Evolutionary conservation across 2,888 invertebrate genomes (phyloP).

Genomic region (Orgyia antiqua): DNA sequence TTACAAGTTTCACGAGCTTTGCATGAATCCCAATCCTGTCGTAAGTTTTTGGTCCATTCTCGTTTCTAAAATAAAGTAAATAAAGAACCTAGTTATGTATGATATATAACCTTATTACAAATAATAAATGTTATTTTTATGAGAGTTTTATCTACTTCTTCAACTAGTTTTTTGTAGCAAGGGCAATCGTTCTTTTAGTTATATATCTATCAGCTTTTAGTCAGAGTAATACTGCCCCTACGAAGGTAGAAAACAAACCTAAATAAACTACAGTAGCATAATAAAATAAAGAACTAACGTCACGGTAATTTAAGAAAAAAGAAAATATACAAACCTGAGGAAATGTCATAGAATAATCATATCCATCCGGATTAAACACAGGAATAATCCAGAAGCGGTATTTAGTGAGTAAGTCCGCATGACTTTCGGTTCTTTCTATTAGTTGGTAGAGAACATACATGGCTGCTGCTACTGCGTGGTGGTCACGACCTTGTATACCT

Average conservation of each 20-base stretch:
- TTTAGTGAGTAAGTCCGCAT: constrained; percentile 50
- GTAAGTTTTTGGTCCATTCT: constrained; percentile 63
- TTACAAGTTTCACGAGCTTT: constrained; percentile 44
- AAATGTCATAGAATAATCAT: constrained; percentile 68
- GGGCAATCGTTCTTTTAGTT: too few relatives aligned
- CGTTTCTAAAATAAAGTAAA: constrained; percentile 48
- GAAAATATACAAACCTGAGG: constrained; percentile 49
- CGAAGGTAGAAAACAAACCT: too few relatives aligned
- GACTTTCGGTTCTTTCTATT: constrained; percentile 54
- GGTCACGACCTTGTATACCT: constrained; percentile 69
- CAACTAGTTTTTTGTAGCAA: too few relatives aligned
- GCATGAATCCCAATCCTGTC: constrained; percentile 58
- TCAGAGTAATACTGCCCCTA: too few relatives aligned
- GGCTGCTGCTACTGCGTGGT: constrained; percentile 63
- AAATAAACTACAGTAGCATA: too few relatives aligned
- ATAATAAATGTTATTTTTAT: too few relatives aligned
- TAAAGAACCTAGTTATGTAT: constrained; percentile 7
- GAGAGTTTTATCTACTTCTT: too few relatives aligned
- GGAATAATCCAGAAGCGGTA: constrained; percentile 68
- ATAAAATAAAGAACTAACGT: too few relatives aligned
- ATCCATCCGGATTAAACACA: constrained; percentile 69
- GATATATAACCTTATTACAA: too few relatives aligned
- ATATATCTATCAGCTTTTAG: too few relatives aligned
- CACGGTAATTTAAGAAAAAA: too few relatives aligned
- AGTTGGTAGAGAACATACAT: constrained; percentile 63